phyloP scores from a whole-genome alignment of 1,140 invertebrate genomes.

The Campoletis sonorensis region DNA sequence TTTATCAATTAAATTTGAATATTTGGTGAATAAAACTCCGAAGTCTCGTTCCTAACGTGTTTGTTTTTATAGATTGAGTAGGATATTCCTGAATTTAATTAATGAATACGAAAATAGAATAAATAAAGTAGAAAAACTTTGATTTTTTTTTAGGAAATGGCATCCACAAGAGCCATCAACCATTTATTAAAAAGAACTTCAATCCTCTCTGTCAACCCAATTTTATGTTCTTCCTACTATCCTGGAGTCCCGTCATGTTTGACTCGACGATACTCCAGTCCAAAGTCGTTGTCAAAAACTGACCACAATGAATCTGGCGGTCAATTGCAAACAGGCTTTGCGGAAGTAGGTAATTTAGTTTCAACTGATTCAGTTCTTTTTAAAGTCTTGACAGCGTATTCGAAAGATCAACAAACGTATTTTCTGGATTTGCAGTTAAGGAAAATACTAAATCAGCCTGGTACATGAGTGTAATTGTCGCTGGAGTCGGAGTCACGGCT shows the following conservation, averaged over 20 bases:
- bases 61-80: too few species aligned
- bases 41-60: too few species aligned
- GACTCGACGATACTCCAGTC: slow-evolving; percentile 54
- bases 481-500: slow-evolving; percentile 86
- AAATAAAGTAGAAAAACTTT: neutral
- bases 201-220: slow-evolving; percentile 43
- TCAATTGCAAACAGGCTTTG: slow-evolving; percentile 65
- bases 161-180: slow-evolving; percentile 59
- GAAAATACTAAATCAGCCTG: slow-evolving; percentile 91
- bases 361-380: slow-evolving; percentile 30
- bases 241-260: slow-evolving; percentile 37
- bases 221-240: slow-evolving; percentile 40
- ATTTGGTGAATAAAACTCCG: too few species aligned
- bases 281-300: slow-evolving; percentile 62
- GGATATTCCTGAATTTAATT: neutral
- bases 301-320: slow-evolving; percentile 50
- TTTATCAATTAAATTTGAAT: too few species aligned
- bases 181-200: slow-evolving; percentile 54
- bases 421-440: slow-evolving; percentile 80
- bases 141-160: slow-evolving; percentile 62
- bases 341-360: slow-evolving; percentile 68
- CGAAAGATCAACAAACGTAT: too few species aligned
- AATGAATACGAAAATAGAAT: neutral
- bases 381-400: neutral
- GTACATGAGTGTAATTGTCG: slow-evolving; percentile 88